A percentile compares a stretch with the other conserved stretches of the same genome.
phyloP scores from a whole-genome alignment of 64 coral and sea anemone genomes.

The Platygyra sinensis region DNA sequence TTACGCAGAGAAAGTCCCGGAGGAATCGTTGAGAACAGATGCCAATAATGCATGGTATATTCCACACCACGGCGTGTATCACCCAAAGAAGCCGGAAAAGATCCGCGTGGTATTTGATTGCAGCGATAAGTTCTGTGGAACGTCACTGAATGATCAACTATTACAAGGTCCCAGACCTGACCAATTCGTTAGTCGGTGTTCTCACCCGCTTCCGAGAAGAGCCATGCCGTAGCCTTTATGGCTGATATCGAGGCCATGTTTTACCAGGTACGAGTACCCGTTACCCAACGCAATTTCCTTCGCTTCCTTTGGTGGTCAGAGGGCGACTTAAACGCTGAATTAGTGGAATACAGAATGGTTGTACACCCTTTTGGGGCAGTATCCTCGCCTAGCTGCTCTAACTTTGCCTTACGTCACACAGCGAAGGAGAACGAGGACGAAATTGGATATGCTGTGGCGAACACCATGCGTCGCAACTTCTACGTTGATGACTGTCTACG shows the following conservation, averaged over 20 bases:
- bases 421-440: constrained; percentile 5
- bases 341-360: neutral
- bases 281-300: neutral
- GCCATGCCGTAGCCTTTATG: constrained; percentile 5
- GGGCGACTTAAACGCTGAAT: neutral
- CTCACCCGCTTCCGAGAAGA: constrained; percentile 21
- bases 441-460: neutral
- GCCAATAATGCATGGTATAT: constrained; percentile 42
- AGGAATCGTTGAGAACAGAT: neutral
- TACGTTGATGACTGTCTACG: constrained; percentile 8
- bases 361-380: constrained; percentile 6
- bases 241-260: constrained; percentile 34
- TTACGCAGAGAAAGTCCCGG: constrained; percentile 32
- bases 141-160: constrained; percentile 52
- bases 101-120: constrained; percentile 57
- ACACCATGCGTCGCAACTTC: constrained; percentile 11
- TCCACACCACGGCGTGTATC: constrained; percentile 49
- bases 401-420: neutral
- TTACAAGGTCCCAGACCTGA: constrained; percentile 60
- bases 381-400: constrained; percentile 29
- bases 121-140: constrained; percentile 13
- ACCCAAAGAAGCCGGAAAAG: constrained; percentile 13
- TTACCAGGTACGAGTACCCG: constrained; percentile 13
- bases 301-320: constrained; percentile 33
- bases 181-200: constrained; percentile 56